These are phyloP conservation scores for Leucophora obtusa DNA, from an alignment of 2,888 invertebrate species.

Conservation along the genomic window DNA sequence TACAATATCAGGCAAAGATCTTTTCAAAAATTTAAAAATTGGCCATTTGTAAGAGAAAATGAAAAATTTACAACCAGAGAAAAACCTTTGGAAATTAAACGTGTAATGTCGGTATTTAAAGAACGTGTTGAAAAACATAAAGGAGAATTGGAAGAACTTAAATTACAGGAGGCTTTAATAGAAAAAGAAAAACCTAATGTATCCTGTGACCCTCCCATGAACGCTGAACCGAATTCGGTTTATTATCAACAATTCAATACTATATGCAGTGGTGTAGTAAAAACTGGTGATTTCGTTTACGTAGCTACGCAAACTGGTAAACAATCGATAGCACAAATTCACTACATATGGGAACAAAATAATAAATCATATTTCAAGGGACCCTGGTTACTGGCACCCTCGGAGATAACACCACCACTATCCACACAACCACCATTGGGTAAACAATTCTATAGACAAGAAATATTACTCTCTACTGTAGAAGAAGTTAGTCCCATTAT, in stretches of 20 bases:
- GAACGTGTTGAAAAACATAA: constrained; percentile 94
- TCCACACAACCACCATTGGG: constrained; percentile 84
- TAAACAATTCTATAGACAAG: constrained; percentile 93
- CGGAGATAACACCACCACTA: constrained; percentile 86
- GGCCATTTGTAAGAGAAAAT: constrained; percentile 82
- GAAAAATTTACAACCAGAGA: constrained; percentile 85
- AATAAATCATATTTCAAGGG: constrained; percentile 95
- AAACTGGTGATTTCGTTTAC: constrained; percentile 96
- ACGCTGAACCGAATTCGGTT: constrained; percentile 87
- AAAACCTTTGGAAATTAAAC: constrained; percentile 88
- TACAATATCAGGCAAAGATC: constrained; percentile 91
- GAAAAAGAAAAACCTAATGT: constrained; percentile 95
- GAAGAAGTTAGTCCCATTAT: constrained; percentile 95
- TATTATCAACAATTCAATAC: constrained; percentile 97
- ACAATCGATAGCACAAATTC: constrained; percentile 95
- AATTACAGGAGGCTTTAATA: constrained; percentile 88
- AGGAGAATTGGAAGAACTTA: constrained; percentile 91
- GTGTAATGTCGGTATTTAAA: constrained; percentile 95
- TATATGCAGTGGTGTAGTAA: constrained; percentile 88
- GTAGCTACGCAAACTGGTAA: constrained; percentile 94
- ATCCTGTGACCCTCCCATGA: constrained; percentile 81
- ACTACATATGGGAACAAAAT: constrained; percentile 96
- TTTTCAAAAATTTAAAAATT: constrained; percentile 95
- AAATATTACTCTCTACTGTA: constrained; percentile 92
- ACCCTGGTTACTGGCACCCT: constrained; percentile 93